Evolutionary conservation across 1,140 invertebrate genomes (phyloP).

Genomic region (Latrodectus geometricus): DNA sequence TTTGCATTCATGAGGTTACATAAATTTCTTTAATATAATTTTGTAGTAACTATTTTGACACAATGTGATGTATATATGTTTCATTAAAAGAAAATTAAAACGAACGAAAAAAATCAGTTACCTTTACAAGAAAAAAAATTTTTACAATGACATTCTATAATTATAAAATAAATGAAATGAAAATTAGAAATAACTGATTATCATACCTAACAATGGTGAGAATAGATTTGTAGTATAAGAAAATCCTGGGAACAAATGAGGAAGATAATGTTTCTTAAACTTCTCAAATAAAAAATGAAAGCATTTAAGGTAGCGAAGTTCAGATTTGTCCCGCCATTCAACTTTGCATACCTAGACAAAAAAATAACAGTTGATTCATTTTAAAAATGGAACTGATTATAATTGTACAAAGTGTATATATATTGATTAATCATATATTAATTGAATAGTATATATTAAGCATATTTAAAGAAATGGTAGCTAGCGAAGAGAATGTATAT

Average conservation of each 20-base stretch:
- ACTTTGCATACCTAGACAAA: constrained; percentile 81
- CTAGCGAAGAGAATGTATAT: too few species aligned
- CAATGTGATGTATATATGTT: not conserved
- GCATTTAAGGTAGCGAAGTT: constrained; percentile 78
- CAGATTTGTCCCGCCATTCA: constrained; percentile 88
- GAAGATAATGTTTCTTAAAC: constrained; percentile 91
- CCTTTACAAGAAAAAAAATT: not conserved
- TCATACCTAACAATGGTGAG: constrained; percentile 82
- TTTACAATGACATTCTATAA: not conserved
- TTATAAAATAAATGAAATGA: not conserved
- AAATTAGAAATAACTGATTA: constrained; percentile 43
- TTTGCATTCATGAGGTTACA: too few species aligned
- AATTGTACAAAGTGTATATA: too few species aligned
- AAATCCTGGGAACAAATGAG: constrained; percentile 90
- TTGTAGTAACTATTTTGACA: not conserved
- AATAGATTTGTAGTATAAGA: constrained; percentile 86
- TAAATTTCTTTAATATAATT: too few species aligned
- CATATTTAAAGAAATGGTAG: too few species aligned
- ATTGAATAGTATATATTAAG: too few species aligned
- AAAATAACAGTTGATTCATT: too few species aligned
- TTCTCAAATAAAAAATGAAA: constrained; percentile 93
- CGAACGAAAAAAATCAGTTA: not conserved
- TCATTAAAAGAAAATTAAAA: not conserved
- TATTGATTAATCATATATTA: too few species aligned
- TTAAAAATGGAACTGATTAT: too few species aligned